Evolutionary conservation across 35 echinoderm and acorn worm genomes (phyloP), one percentile per base, ranked within the genome.

Genomic region (Holothuria glaberrima): DNA sequence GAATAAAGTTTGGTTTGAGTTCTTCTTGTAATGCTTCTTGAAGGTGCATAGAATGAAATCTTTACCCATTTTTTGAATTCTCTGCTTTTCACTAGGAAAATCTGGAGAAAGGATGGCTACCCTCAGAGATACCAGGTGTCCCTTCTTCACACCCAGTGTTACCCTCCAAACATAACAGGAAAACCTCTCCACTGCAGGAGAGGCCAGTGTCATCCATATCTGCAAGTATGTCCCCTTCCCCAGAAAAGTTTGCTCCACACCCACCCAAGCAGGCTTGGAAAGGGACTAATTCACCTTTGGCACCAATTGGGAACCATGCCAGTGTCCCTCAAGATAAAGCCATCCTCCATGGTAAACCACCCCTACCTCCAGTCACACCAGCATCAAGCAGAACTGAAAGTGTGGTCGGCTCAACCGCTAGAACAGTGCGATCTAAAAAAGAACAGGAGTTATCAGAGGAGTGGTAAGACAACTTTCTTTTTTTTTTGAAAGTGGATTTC

Each of bases 241-340:
- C 85, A 22, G 64, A 91, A 50, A 93, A 90, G 68, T 84, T 31
- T 73, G 79, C 60, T 4, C 80, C 83, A 22, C 74, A 91, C 87
- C 95, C 92, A 70, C 89, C 89, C n/a, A 91, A 88, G 13, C 93
- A 99, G 50, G 97, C 97, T 10, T 99, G 97, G 97, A 90, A 86
- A 32, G 91, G 89, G 14, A 82, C 81, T 46, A 88, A 88, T 80
- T 92, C 92, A 45, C 95, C 90, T 32, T 45, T 84, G 57, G 45
- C 41, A 44, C 65, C 45, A 12, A 24, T 31, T 24, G 29, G 44
- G 74, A 78, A 48, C 12, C 41, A 78, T 48, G 44, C 38, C 9
- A 24, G 74, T 48, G 26, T 33, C 54, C 80, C 80, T 33, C 80
- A 84, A 58, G 60, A 67, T n/a, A 61, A 33, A 30, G 57, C 9